Conservation (phyloP, 2,888 invertebrate genomes). For the Azorinus chamasolen region DNA sequence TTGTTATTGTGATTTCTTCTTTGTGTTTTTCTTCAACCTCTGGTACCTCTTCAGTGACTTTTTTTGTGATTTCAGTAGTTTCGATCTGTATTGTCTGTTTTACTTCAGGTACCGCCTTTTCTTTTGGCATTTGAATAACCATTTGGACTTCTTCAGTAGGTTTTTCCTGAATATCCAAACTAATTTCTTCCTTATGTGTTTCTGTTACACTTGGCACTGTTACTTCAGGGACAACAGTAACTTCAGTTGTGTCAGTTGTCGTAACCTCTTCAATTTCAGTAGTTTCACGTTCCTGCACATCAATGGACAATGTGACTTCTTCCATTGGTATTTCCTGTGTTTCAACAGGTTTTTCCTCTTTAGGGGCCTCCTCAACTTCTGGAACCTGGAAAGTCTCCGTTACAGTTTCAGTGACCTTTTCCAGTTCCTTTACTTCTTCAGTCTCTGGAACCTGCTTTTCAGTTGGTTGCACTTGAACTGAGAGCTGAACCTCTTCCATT, state of each 20-base stretch:
- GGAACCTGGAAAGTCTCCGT: constrained; percentile 63
- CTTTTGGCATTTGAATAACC: constrained; percentile 41
- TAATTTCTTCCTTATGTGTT: constrained; percentile 66
- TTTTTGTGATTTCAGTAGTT: constrained; percentile 32
- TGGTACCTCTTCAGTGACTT: constrained; percentile 67
- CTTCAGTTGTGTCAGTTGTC: constrained; percentile 58
- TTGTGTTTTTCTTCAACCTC: constrained; percentile 59
- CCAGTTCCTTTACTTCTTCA: constrained; percentile 60
- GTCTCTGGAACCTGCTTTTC: constrained; percentile 67
- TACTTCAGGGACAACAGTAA: constrained; percentile 46
- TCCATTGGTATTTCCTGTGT: constrained; percentile 66
- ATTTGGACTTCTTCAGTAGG: constrained; percentile 58
- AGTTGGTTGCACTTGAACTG: constrained; percentile 71
- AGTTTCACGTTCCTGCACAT: constrained; percentile 57
- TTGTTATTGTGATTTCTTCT: constrained; percentile 53
- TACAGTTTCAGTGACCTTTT: constrained; percentile 60
- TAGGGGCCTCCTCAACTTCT: constrained; percentile 62
- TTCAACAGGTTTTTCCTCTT: constrained; percentile 62
- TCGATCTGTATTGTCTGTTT: constrained; percentile 48
- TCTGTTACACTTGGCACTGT: constrained; percentile 47
- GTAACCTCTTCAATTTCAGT: constrained; percentile 63
- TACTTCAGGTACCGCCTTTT: constrained; percentile 36
- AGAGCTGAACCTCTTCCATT: constrained; percentile 77
- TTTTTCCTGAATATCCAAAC: constrained; percentile 69
- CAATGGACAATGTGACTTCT: constrained; percentile 64